Conservation (phyloP, 2,888 invertebrate genomes). For the Villa cingulata region DNA sequence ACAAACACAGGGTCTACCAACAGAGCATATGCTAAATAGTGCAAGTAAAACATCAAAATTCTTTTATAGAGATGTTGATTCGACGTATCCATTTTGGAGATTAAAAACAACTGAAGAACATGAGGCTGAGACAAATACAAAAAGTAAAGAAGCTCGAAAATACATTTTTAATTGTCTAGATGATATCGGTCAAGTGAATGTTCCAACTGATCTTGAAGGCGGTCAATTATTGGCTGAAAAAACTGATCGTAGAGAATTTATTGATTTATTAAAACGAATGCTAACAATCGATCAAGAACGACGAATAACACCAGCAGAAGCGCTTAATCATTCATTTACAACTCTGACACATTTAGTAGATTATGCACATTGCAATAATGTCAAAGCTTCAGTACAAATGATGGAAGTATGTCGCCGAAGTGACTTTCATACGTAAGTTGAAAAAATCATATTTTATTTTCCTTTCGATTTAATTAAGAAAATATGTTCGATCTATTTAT, state of each 20-base stretch:
- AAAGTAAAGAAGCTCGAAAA: conserved; percentile 98
- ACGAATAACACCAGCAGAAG: conserved; percentile 90
- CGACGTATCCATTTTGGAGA: conserved; percentile 76
- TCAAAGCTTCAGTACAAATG: conserved; percentile 94
- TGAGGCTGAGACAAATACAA: conserved; percentile 92
- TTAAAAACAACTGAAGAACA: conserved; percentile 95
- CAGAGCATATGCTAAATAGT: conserved; percentile 92
- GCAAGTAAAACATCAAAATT: conserved; percentile 98
- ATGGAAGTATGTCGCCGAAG: conserved; percentile 70
- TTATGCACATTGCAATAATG: conserved; percentile 93
- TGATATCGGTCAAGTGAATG: conserved; percentile 94
- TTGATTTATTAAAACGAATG: conserved; percentile 95
- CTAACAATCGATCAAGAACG: conserved; percentile 96
- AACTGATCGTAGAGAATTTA: conserved; percentile 92
- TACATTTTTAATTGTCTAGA: conserved; percentile 99
- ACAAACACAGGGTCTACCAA: conserved; percentile 93
- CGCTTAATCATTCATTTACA: conserved; percentile 89
- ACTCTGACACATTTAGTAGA: conserved; percentile 86
- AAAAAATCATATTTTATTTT: not conserved
- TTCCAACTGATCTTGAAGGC: conserved; percentile 93
- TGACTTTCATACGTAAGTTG: conserved; percentile 36
- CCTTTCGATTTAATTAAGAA: no score
- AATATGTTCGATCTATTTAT: no score
- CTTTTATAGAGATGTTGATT: conserved; percentile 92
- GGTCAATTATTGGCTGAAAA: conserved; percentile 94